Evolutionary conservation across 2,888 invertebrate species (phyloP).

Genomic region (Tiliacea citrago): DNA sequence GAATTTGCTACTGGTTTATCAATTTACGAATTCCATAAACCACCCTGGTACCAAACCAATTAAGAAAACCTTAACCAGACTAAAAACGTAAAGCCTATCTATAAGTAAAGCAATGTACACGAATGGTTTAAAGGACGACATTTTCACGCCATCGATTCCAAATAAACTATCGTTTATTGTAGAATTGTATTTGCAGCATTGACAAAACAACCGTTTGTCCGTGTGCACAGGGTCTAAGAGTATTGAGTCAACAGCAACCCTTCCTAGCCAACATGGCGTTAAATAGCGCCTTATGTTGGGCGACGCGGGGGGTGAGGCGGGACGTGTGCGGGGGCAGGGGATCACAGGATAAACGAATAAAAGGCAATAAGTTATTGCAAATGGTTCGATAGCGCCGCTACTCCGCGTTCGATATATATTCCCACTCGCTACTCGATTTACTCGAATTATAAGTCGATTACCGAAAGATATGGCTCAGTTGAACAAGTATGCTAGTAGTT

Average conservation of each 20-base stretch:
- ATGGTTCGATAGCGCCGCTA: slow-evolving; percentile 65
- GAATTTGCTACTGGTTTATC: slow-evolving; percentile 9
- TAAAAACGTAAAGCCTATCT: not conserved
- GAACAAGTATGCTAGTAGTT: not conserved
- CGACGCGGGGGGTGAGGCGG: not conserved
- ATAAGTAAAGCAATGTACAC: not conserved
- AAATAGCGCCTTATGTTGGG: slow-evolving; percentile 66
- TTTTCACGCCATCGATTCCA: not conserved
- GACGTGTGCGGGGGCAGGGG: not conserved
- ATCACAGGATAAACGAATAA: slow-evolving; percentile 66
- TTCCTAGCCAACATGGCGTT: slow-evolving; percentile 56
- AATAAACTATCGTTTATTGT: not conserved
- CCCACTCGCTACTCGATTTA: slow-evolving; percentile 42
- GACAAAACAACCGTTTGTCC: slow-evolving; percentile 13
- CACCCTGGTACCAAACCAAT: not conserved
- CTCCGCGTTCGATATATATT: slow-evolving; percentile 19
- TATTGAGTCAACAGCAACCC: slow-evolving; percentile 49
- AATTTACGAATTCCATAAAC: not conserved
- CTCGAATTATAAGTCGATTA: slow-evolving; percentile 52
- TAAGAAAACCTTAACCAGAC: not conserved
- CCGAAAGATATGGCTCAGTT: slow-evolving; percentile 12
- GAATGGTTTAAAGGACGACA: not conserved
- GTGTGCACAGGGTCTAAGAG: slow-evolving; percentile 6
- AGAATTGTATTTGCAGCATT: slow-evolving; percentile 13
- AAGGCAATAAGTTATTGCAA: slow-evolving; percentile 79